These are phyloP conservation scores for Semicossyphus pulcher DNA, from an alignment of 2,113 vertebrate species.

Conservation along the genomic window DNA sequence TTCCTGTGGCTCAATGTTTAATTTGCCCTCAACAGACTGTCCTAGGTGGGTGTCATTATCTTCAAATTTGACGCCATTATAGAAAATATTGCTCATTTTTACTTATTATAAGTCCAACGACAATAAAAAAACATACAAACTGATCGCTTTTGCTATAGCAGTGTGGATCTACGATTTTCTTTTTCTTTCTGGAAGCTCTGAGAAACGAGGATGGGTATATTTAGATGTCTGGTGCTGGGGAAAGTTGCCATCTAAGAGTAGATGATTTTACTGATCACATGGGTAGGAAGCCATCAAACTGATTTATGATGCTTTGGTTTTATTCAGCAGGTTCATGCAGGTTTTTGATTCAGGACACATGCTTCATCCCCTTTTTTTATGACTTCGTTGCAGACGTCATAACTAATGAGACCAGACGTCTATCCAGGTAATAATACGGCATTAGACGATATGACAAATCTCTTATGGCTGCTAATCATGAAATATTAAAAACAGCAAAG, in stretches of 20 bases:
- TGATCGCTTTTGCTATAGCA: no score
- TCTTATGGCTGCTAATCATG: constrained; percentile 54
- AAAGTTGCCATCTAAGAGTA: constrained; percentile 5
- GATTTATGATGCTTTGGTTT: constrained; percentile 5
- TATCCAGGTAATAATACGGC: constrained; percentile 8
- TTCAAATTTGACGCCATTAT: no score
- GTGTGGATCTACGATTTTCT: no score
- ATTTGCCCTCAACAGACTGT: neutral
- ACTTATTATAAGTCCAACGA: no score
- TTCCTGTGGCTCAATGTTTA: neutral
- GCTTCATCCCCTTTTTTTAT: neutral
- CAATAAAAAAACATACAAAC: no score
- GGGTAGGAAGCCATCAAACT: neutral
- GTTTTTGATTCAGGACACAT: constrained; percentile 2
- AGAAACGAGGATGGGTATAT: neutral
- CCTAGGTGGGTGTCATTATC: no score
- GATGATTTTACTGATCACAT: constrained; percentile 17
- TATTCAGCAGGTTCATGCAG: neutral
- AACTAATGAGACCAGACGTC: constrained; percentile 5
- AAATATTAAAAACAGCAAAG: constrained; percentile 68
- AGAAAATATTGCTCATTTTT: no score
- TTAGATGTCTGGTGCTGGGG: constrained; percentile 8
- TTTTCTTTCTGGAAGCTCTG: neutral
- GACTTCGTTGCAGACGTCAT: constrained; percentile 15
- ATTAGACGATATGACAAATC: constrained; percentile 55